Base-by-base conservation (phyloP, 2,797 vertebrate genomes). In the Eleutherodactylus coqui region DNA sequence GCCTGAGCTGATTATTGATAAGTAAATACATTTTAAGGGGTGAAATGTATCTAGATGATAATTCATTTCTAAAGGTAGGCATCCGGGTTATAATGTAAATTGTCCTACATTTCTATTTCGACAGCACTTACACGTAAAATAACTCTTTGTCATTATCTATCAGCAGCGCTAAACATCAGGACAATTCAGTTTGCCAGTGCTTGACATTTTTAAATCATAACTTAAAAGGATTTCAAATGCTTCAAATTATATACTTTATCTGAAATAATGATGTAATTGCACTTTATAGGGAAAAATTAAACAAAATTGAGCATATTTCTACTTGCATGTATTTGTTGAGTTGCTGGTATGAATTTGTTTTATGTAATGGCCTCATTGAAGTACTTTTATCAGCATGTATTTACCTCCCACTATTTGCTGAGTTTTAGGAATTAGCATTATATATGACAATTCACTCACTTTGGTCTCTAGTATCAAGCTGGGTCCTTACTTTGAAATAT, bases 151-250 rank as follows among this genome's bases (percentile, higher is more conserved):
- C 62, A 64, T 34, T 64, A 34, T 34, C 62, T 85, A 70, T 70
- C 43, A 85, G 45, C 14, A 72, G 36, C 29, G 58, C 75, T 79
- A 36, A 17, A 85, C 62, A 70, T 79, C 75, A 79, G 79, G 62
- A 85, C 64, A 79, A 85, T 43, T 85, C 41, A 58, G 49, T 72
- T 64, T 85, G 62, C 9, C 84, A 51, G 47, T 72, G 24, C 34
- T 55, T 85, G 84, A 85, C 84, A 85, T 79, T 85, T 85, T n/a
- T 72, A 85, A 64, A 69, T 62, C 72, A 77, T 78, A 70, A 79
- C 79, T 79, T 60, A 32, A 85, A 53, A 51, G 0, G 47, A 47
- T 78, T 84, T 69, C 32, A 77, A 79, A 77, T 24, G 43, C 43
- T 45, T 16, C n/a, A 69, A 77, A 85, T 79, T 70, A 79, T 85